phyloP scores from a whole-genome alignment of 2,113 vertebrate genomes.

The Vimba vimba region DNA sequence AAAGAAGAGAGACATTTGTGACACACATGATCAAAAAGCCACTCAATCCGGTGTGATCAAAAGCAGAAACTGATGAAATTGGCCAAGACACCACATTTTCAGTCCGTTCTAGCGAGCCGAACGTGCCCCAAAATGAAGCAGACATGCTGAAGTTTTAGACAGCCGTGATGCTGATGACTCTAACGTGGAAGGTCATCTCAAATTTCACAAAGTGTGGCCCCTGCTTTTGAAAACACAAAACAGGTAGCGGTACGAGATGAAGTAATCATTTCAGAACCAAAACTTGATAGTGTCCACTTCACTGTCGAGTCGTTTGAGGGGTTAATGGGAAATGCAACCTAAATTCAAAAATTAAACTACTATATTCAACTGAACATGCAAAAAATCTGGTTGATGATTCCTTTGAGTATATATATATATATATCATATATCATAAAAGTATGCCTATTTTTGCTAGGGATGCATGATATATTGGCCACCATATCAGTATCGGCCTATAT shows the following conservation, averaged over 20 bases:
- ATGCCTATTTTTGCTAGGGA: background rate
- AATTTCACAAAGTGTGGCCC: constrained; percentile 6
- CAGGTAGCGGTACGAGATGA: background rate
- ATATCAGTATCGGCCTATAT: too few relatives aligned
- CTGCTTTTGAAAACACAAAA: constrained; percentile 18
- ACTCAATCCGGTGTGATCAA: background rate
- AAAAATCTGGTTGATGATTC: background rate
- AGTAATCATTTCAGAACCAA: background rate
- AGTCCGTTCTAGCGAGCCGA: background rate
- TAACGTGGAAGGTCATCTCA: constrained; percentile 5
- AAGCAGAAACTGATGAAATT: constrained; percentile 8
- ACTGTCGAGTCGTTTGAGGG: background rate
- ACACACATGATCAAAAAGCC: constrained; percentile 25
- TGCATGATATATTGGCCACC: too few relatives aligned
- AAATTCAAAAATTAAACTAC: background rate
- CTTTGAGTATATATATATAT: background rate
- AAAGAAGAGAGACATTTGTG: constrained; percentile 55
- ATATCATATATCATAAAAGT: background rate
- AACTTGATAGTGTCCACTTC: background rate
- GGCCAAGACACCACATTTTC: background rate
- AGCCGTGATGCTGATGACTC: constrained; percentile 7
- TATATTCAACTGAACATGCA: background rate
- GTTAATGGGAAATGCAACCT: background rate
- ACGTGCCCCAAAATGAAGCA: constrained; percentile 20
- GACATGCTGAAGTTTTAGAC: constrained; percentile 9